Percentiles rank a stretch among this genome's conserved stretches.
Evolutionary conservation across 2,797 vertebrate genomes (phyloP).

Genomic region (Anableps anableps): DNA sequence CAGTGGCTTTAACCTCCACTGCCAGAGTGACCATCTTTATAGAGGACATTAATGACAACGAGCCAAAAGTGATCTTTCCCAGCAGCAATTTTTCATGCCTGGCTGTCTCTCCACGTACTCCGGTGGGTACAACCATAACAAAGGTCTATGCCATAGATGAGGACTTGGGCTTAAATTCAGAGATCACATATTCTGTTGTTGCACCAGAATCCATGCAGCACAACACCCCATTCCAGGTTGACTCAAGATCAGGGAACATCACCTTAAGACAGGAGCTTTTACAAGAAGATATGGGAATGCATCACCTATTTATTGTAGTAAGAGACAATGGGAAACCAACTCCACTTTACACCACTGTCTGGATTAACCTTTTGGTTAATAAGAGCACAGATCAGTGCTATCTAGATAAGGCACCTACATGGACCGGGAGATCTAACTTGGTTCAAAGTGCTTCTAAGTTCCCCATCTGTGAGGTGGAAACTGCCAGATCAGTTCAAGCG

Average conservation of each 20-base stretch:
- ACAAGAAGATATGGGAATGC: constrained; percentile 75
- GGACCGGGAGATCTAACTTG: constrained; percentile 53
- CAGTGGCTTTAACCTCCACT: constrained; percentile 69
- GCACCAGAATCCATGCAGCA: constrained; percentile 46
- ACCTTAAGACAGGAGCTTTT: constrained; percentile 71
- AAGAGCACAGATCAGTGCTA: constrained; percentile 74
- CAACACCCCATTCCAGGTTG: constrained; percentile 77
- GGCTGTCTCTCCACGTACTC: constrained; percentile 71
- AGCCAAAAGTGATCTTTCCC: constrained; percentile 82
- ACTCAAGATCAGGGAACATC: constrained; percentile 80
- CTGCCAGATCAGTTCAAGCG: constrained; percentile 41
- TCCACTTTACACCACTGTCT: constrained; percentile 80
- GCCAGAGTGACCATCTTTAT: constrained; percentile 81
- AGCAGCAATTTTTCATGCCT: constrained; percentile 83
- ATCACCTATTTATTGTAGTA: constrained; percentile 81
- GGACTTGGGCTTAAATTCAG: constrained; percentile 83
- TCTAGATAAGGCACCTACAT: constrained; percentile 69
- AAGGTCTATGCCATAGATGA: constrained; percentile 82
- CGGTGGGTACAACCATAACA: constrained; percentile 73
- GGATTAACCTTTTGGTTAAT: constrained; percentile 84
- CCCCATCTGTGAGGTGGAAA: constrained; percentile 51
- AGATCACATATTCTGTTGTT: constrained; percentile 78
- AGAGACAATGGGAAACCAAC: constrained; percentile 80
- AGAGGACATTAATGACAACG: constrained; percentile 86
- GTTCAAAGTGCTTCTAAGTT: constrained; percentile 43